Conservation (phyloP, 2,113 vertebrate genomes). For the Oreochromis tanganicae region DNA sequence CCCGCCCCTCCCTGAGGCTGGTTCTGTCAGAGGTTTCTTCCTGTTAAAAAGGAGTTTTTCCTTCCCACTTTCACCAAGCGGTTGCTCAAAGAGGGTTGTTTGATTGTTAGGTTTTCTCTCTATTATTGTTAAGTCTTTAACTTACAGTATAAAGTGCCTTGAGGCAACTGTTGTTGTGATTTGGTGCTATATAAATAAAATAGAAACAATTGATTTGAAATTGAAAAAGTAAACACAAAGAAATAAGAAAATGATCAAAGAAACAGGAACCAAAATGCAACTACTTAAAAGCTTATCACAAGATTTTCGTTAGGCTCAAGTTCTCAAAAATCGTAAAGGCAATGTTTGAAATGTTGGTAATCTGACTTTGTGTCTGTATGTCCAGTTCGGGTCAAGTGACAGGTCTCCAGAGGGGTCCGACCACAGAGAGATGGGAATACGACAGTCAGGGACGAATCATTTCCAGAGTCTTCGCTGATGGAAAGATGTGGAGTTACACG, state of each 20-base stretch:
- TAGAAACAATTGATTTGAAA: background rate
- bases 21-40: background rate
- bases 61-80: accelerated
- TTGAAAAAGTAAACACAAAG: background rate
- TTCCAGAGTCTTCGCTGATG: slow-evolving; percentile 92
- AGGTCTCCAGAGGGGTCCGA: slow-evolving; percentile 88
- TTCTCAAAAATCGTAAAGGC: background rate
- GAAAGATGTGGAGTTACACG: slow-evolving; percentile 96
- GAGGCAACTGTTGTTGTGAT: background rate
- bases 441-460: slow-evolving; percentile 91
- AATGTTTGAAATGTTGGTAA: background rate
- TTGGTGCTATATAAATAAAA: background rate
- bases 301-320: background rate
- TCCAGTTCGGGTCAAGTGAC: slow-evolving; percentile 86
- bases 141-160: background rate
- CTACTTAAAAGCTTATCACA: background rate
- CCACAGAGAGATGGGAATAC: slow-evolving; percentile 91
- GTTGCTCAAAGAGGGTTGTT: background rate
- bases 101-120: background rate
- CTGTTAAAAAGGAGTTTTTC: background rate
- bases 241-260: background rate
- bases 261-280: background rate
- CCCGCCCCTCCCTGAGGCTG: background rate
- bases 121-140: background rate
- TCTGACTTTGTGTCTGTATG: background rate